A percentile compares a stretch with the other conserved stretches of the same genome.
Conservation (phyloP, 2,797 vertebrate genomes). For the Pangasius mekongensis region DNA sequence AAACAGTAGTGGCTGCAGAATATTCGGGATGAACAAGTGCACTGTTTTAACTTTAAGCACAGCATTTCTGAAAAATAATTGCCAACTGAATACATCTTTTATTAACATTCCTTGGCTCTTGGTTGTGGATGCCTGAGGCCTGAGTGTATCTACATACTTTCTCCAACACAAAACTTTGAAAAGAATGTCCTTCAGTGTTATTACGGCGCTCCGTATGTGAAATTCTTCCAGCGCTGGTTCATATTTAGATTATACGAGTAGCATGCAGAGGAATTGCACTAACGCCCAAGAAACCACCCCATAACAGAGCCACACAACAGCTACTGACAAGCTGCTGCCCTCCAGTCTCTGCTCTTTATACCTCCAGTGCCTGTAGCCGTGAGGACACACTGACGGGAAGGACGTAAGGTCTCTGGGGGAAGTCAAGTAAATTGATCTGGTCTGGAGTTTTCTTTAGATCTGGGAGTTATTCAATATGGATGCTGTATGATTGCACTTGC, state of each 20-base stretch:
- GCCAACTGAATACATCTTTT: neutral
- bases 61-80: neutral
- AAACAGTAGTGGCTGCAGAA: neutral
- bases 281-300: neutral
- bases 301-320: slow-evolving; percentile 3
- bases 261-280: neutral
- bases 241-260: slow-evolving; percentile 20
- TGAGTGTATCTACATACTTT: neutral
- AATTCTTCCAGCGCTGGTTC: neutral
- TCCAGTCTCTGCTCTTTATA: neutral
- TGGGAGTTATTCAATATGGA: neutral
- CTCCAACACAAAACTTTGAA: neutral
- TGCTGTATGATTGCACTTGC: neutral
- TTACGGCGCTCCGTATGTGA: neutral
- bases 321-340: neutral
- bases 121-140: neutral
- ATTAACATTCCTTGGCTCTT: neutral
- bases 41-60: neutral
- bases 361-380: too few species aligned
- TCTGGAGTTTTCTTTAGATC: neutral
- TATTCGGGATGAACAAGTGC: neutral
- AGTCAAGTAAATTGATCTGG: neutral
- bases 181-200: neutral
- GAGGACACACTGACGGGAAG: neutral
- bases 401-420: neutral